Evolutionary conservation across 30 jellyfish, hydroid and myxozoan species (phyloP).

Genomic region (Chironex yamaguchii): DNA sequence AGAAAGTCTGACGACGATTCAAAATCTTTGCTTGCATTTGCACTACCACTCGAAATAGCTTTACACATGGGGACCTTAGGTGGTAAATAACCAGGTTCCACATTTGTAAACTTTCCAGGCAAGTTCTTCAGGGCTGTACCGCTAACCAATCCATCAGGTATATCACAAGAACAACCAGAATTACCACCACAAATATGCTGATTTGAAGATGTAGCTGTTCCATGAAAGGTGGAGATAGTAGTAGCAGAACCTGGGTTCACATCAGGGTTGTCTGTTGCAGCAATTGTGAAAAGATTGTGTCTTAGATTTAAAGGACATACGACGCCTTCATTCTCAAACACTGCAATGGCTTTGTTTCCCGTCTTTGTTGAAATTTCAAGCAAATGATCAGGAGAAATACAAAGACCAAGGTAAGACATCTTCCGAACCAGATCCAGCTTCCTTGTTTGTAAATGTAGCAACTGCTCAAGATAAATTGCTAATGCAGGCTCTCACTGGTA

Average conservation of each 20-base stretch:
- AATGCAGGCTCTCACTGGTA: slow-evolving; percentile 49
- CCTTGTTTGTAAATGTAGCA: slow-evolving; percentile 25
- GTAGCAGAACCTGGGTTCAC: slow-evolving; percentile 59
- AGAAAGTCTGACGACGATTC: no score
- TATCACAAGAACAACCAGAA: no score
- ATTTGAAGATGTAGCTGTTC: slow-evolving; percentile 42
- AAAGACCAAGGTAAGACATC: slow-evolving; percentile 13
- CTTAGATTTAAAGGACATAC: slow-evolving; percentile 61
- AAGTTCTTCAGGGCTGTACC: no score
- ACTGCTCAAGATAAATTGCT: slow-evolving; percentile 13
- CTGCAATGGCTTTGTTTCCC: not conserved
- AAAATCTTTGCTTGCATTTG: no score
- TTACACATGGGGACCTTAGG: no score
- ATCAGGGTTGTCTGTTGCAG: slow-evolving; percentile 70
- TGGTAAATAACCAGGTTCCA: slow-evolving; percentile 4
- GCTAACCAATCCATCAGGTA: slow-evolving; percentile 1
- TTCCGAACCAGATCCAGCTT: not conserved
- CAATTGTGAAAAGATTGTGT: slow-evolving; percentile 37
- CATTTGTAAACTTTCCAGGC: not conserved
- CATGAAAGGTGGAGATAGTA: slow-evolving; percentile 65
- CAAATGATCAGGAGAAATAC: slow-evolving; percentile 40
- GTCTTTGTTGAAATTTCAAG: not conserved
- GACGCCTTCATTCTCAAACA: not conserved
- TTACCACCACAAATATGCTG: slow-evolving; percentile 29
- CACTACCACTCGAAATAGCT: no score